These are phyloP conservation scores for Brienomyrus longianalis DNA, from an alignment of 2,113 vertebrate species.

Conservation along the genomic window DNA sequence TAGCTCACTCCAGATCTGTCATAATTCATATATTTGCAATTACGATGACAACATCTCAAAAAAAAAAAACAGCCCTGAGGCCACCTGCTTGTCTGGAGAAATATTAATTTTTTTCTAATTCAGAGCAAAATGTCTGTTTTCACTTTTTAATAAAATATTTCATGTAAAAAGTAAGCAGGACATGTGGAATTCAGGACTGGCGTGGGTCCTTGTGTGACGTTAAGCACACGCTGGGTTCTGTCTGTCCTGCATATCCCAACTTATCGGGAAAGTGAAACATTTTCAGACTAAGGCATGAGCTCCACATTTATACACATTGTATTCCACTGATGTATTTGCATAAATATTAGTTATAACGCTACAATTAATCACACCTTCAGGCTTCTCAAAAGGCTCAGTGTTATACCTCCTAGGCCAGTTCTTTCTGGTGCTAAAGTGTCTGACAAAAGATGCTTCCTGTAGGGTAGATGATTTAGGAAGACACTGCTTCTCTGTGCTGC, in stretches of 20 bases:
- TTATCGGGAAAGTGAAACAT: neutral
- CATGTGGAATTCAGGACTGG: neutral
- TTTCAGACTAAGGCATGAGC: neutral
- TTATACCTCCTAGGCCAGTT: neutral
- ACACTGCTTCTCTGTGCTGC: neutral
- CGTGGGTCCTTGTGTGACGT: neutral
- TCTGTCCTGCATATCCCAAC: neutral
- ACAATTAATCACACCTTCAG: neutral
- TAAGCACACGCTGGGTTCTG: neutral
- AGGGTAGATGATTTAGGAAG: neutral
- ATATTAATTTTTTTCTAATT: neutral
- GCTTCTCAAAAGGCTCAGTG: neutral
- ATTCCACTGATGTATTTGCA: neutral
- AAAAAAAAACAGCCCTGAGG: neutral
- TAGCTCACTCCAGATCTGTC: conserved; percentile 12
- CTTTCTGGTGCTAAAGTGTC: neutral
- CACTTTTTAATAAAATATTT: neutral
- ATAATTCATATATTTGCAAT: conserved; percentile 14
- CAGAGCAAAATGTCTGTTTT: neutral
- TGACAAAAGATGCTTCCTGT: neutral
- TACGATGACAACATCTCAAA: neutral
- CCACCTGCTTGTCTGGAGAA: neutral
- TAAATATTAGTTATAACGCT: neutral
- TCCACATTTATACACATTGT: neutral
- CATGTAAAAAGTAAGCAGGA: neutral